Evolutionary conservation across 2,113 vertebrate species (phyloP), one percentile per base, ranked within the genome.

Genomic region (Aphyosemion australe): DNA sequence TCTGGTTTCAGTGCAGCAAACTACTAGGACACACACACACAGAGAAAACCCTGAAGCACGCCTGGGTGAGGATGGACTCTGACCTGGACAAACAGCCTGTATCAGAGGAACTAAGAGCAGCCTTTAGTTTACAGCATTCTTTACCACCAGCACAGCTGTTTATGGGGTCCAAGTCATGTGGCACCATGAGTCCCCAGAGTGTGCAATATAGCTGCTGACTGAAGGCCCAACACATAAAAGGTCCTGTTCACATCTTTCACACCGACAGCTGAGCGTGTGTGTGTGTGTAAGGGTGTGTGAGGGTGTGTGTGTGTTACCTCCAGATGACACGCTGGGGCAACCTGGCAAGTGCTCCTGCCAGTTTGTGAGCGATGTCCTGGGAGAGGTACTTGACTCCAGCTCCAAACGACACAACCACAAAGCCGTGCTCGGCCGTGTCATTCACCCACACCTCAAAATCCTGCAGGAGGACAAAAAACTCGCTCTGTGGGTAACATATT

Each of bases 381-480:
- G 97, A 98, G 59, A 99, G 93, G 76, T 96, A 99, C 81, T 99
- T 99, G 60, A 99, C 97, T 21, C 97, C 97, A 0, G 97, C 97
- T 67, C 97, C 97, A 37, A 99, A 99, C 0, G 97, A 99, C 53
- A 99, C 97, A 0, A 99, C 92, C 55, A 99, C 94, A 72, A 99
- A 98, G 67, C 97, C 97, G 12, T 95, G 93, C 69, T 97, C 92
- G 0, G 93, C 83, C 61, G 97, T 93, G 76, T 92, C 93, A 34
- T 91, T 93, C 72, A 97, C 95, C 97, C 96, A 99, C 0, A 58
- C 82, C 55, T 95, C 94, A 41, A 99, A 95, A 43, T 96, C 95
- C 97, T 99, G 73, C 34, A 15, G 41, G 37, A 72, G 48, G 18
- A 42, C 7, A 2, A 20, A 5, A 49, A 49, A 11, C n/a, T 8